Base-by-base conservation (phyloP, 1,140 invertebrate genomes). In the Aricia agestis region DNA sequence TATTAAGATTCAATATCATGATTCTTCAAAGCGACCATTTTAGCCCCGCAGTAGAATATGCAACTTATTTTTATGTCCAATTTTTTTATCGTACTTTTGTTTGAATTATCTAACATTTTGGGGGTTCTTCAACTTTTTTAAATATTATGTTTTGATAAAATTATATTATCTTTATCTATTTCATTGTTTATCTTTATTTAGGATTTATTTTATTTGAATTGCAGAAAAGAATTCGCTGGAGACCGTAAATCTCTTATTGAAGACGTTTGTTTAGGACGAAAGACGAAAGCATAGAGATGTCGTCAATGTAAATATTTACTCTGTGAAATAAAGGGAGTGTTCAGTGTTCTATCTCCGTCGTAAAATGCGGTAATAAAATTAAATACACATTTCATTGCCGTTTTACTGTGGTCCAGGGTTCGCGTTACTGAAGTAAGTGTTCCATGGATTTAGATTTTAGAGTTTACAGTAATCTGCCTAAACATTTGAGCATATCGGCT, bases 251-350 rank as follows among this genome's bases (percentile, higher is more conserved):
- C 72, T 72, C 74, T 78, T 78, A 78, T 78, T 74, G 25, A 68
- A 57, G 42, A 52, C 74, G 72, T 80, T 78, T 80, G 72, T 72
- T 74, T 81, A 78, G 79, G 79, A 74, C 73, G 58, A 74, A 74
- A 78, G 79, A 74, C 73, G 58, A 74, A 76, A 78, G 77, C 73
- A 72, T 58, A 66, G 59, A 65, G 78, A 74, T 77, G 75, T 73
- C 79, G 77, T 79, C 77, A 74, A 72, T 73, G 74, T 75, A 81
- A 81, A 81, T 81, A 74, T 81, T 81, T 81, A 76, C 74, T 70
- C 75, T 74, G 67, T 72, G 67, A 71, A 78, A 81, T 81, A 81
- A 77, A 76, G 79, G 70, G 66, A 74, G 71, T 78, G 66, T 81
- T 81, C 78, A 74, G 71, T 78, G 66, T 81, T 81, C 78, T 74